Conservation (phyloP, 1,140 invertebrate genomes). For the Caenorhabditis remanei region DNA sequence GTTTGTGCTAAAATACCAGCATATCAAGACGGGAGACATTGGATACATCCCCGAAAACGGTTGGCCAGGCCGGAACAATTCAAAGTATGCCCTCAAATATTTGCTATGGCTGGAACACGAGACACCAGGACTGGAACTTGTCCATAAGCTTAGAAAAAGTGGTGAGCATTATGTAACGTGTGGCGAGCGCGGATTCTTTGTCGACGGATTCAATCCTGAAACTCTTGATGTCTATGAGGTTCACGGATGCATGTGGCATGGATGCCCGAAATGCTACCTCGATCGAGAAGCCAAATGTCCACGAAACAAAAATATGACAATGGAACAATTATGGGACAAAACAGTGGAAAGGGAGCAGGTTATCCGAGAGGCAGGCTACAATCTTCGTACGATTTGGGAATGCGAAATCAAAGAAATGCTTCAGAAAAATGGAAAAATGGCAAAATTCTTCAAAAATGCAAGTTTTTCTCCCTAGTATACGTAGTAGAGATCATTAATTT, state of each 20-base stretch:
- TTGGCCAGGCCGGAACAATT: neutral
- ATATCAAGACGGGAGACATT: neutral
- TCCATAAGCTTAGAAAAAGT: too few relatives aligned
- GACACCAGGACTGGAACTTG: too few relatives aligned
- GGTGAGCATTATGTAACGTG: neutral
- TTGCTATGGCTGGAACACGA: too few relatives aligned
- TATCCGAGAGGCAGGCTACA: neutral
- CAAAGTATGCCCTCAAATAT: too few relatives aligned
- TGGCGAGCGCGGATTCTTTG: neutral
- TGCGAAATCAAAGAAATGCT: neutral
- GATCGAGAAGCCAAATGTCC: neutral
- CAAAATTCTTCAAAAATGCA: neutral
- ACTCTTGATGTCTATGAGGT: neutral
- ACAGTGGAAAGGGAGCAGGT: neutral
- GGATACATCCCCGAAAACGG: slow-evolving; percentile 3
- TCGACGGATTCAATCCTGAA: neutral
- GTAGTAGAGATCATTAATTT: neutral
- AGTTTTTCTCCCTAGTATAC: neutral
- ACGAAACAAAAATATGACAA: neutral
- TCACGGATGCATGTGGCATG: neutral
- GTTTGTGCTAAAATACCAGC: neutral
- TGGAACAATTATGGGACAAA: neutral
- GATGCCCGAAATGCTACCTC: neutral
- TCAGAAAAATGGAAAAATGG: neutral
- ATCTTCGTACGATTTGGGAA: neutral